Evolutionary conservation across 2,113 vertebrate genomes (phyloP).

Genomic region (Nothoprocta pentlandii): DNA sequence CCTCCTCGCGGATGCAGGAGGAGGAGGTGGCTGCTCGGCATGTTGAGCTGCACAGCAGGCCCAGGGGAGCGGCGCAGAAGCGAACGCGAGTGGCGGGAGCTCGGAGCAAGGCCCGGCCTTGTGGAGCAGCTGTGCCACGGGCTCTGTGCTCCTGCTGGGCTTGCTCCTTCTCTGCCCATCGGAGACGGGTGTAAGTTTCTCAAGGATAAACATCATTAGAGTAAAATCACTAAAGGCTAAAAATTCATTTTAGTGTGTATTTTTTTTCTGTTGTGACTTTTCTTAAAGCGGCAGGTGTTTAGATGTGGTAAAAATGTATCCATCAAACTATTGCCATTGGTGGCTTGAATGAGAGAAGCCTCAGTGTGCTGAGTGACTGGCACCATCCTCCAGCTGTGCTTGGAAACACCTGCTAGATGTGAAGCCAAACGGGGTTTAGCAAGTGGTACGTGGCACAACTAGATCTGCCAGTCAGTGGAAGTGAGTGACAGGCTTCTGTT

Average conservation of each 20-base stretch:
- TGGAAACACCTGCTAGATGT: neutral
- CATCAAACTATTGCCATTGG: neutral
- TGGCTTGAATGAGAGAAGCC: neutral
- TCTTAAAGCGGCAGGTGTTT: conserved; percentile 16
- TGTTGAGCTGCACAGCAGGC: too few species aligned
- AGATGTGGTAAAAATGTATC: neutral
- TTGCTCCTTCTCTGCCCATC: neutral
- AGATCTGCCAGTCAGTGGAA: neutral
- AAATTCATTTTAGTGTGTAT: neutral
- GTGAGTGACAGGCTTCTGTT: neutral
- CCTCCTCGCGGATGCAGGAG: neutral
- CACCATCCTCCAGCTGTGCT: neutral
- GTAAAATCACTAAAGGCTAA: conserved; percentile 9
- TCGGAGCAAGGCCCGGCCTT: neutral
- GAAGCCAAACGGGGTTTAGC: neutral
- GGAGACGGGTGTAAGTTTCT: neutral
- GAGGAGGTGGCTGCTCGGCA: neutral
- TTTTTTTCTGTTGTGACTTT: neutral
- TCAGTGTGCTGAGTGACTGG: neutral
- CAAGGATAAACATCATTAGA: neutral
- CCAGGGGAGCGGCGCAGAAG: neutral
- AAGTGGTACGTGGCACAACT: neutral
- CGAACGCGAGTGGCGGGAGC: neutral
- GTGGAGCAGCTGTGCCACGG: neutral
- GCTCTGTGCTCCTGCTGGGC: neutral